phyloP scores from a whole-genome alignment of 2,888 invertebrate genomes.

The Phortica magna region DNA sequence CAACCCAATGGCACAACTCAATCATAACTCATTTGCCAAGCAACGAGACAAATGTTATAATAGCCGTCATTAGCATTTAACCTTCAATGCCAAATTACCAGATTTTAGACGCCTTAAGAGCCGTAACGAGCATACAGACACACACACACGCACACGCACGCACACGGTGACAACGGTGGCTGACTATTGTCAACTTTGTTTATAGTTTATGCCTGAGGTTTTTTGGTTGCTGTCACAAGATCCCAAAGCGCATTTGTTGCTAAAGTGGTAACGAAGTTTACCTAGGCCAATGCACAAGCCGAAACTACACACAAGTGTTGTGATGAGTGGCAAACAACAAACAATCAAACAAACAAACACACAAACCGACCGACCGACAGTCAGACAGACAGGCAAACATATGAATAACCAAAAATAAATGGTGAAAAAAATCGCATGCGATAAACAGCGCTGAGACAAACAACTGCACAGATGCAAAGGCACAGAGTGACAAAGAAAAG shows the following conservation, averaged over 20 bases:
- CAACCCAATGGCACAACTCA: neutral
- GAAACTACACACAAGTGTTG: conserved; percentile 18
- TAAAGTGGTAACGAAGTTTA: conserved; percentile 54
- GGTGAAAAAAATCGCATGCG: too few species aligned
- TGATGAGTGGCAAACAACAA: neutral
- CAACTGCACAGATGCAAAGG: neutral
- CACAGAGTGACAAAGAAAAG: neutral
- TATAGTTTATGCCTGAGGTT: neutral
- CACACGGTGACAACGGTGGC: neutral
- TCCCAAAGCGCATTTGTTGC: conserved; percentile 50
- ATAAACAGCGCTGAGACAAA: too few species aligned
- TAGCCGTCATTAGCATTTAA: conserved; percentile 70
- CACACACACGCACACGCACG: conserved; percentile 26
- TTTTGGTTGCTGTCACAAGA: conserved; percentile 3
- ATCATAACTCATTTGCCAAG: conserved; percentile 23
- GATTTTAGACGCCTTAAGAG: conserved; percentile 65
- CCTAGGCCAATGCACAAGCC: conserved; percentile 37
- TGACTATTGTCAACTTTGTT: conserved; percentile 40
- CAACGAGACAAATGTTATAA: conserved; percentile 59
- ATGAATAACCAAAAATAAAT: conserved; percentile 5
- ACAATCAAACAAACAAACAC: neutral
- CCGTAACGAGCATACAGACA: conserved; percentile 40
- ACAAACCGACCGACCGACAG: too few species aligned
- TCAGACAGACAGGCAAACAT: conserved; percentile 17
- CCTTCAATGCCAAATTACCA: conserved; percentile 69